phyloP scores from a whole-genome alignment of 2,797 vertebrate species.

The Neoniphon sammara region DNA sequence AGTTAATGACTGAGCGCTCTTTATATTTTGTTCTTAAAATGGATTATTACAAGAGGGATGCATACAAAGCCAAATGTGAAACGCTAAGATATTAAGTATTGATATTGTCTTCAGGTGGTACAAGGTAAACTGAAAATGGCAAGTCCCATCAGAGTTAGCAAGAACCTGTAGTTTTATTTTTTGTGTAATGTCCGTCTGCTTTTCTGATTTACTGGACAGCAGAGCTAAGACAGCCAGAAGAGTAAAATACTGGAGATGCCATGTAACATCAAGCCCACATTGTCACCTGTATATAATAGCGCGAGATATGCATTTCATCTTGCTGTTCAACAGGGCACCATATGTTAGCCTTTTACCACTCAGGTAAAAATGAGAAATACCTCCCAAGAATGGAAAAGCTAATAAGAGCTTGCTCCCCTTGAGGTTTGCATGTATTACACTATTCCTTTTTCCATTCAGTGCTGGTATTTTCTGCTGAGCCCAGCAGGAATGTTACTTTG shows the following conservation, averaged over 20 bases:
- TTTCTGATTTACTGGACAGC: no score
- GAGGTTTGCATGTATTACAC: conserved; percentile 52
- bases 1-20: no score
- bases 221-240: not conserved
- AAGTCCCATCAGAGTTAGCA: not conserved
- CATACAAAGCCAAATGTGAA: no score
- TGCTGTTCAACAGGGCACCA: conserved; percentile 17
- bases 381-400: conserved; percentile 74
- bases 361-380: conserved; percentile 52
- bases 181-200: no score
- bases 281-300: not conserved
- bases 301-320: conserved; percentile 9
- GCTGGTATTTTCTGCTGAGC: conserved; percentile 81
- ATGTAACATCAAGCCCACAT: not conserved
- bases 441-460: conserved; percentile 74
- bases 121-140: no score
- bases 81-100: no score
- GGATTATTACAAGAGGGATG: no score
- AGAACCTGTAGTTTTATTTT: conserved; percentile 7
- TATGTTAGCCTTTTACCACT: conserved; percentile 41
- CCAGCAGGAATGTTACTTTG: conserved; percentile 73
- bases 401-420: conserved; percentile 44
- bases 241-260: no score
- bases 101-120: no score
- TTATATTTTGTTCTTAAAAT: no score